Conservation (phyloP, 2,113 vertebrate species). For the Engraulis encrasicolus region DNA sequence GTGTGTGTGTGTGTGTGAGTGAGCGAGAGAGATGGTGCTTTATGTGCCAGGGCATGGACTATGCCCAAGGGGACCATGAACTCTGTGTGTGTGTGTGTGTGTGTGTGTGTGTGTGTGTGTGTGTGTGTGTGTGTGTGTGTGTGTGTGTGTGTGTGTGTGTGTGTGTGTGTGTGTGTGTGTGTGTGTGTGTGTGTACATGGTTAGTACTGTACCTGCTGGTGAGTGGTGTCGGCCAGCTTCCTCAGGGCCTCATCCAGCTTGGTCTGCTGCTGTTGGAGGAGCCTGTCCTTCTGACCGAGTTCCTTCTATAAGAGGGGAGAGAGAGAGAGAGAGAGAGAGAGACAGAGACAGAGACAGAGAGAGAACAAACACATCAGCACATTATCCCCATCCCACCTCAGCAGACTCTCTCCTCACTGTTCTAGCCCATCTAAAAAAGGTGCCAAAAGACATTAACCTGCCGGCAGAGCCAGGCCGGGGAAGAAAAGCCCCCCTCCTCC, state of each 20-base stretch:
- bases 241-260: constrained; percentile 85
- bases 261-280: constrained; percentile 87
- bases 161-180: not conserved
- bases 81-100: too few species aligned
- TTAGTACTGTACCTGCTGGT: constrained; percentile 80
- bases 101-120: too few species aligned
- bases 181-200: not conserved
- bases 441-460: not conserved
- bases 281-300: constrained; percentile 87
- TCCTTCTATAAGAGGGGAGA: constrained; percentile 81
- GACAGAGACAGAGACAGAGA: not conserved
- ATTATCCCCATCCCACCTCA: too few species aligned
- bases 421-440: not conserved
- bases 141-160: not conserved
- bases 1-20: too few species aligned
- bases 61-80: too few species aligned
- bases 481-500: not conserved
- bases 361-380: not conserved
- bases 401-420: too few species aligned
- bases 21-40: too few species aligned
- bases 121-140: too few species aligned
- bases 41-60: too few species aligned
- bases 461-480: not conserved
- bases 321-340: not conserved
- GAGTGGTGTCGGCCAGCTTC: constrained; percentile 81